Evolutionary conservation across 1,140 invertebrate genomes (phyloP), one percentile per base, ranked within the genome.

Genomic region (Epicauta chinensis): DNA sequence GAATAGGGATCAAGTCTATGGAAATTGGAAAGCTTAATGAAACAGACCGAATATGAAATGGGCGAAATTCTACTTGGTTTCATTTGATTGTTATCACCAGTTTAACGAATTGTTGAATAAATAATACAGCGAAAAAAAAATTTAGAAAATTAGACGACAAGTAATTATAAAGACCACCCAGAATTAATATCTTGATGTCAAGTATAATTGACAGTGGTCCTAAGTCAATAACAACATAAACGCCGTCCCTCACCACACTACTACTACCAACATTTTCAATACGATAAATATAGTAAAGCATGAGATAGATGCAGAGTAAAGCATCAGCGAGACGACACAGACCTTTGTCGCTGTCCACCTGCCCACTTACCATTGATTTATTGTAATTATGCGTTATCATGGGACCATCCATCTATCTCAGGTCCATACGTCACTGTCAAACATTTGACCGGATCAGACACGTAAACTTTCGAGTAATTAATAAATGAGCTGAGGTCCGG

Each of bases 321-420:
- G 23, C 7, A 5, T 5, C 4, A 23, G 23, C 7, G 23, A 23
- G 23, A 23, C 23, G 23, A 23, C 23, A 2, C 4, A 3, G 23
- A 37, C 34, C 45, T 47, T 47, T 47, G 59, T 57, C 54, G 58
- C 53, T 64, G 62, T 62, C 59, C 60, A 63, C 60, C 61, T 63
- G 59, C 61, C 63, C 63, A 65, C 59, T 65, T 63, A 63, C 61
- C 60, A 59, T 61, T 65, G 63, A 65, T 65, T 65, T 65, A 65
- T 63, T 61, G 61, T 65, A 65, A 65, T 65, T 65, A 63, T 61
- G 59, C 52, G 61, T 62, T 64, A 64, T 64, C 62, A 59, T 50
- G 52, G 52, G 55, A 59, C 45, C 53, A 57, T 59, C 56, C 59
- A 63, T 63, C 58, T 48, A 56, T 59, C 58, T 56, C 47, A 47